Percentiles rank a stretch among this genome's conserved stretches.
Conservation (phyloP, 2,113 vertebrate genomes). For the Zosterops japonicus region DNA sequence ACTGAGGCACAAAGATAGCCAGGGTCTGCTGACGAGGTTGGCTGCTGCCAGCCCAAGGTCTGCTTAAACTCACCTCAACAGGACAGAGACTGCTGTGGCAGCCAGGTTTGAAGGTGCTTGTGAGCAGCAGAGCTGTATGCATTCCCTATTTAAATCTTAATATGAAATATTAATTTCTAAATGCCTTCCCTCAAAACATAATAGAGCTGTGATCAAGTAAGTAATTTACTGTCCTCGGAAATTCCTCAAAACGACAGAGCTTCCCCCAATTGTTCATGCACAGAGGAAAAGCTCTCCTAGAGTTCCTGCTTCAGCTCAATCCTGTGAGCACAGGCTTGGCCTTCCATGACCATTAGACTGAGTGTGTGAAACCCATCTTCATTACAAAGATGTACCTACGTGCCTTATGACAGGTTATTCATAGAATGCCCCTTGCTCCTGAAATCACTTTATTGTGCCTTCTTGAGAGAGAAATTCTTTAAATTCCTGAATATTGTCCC, state of each 20-base stretch:
- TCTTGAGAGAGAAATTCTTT: background rate
- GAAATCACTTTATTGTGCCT: background rate
- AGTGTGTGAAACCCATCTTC: constrained; percentile 48
- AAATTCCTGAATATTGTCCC: background rate
- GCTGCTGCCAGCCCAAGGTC: background rate
- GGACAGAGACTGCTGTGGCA: background rate
- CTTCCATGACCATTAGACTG: background rate
- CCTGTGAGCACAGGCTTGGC: background rate
- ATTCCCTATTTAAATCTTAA: constrained; percentile 40
- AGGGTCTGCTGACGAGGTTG: background rate
- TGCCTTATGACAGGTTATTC: constrained; percentile 8
- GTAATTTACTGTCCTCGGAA: constrained; percentile 72
- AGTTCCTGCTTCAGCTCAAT: constrained; percentile 47
- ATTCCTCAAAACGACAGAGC: constrained; percentile 67
- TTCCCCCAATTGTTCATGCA: constrained; percentile 78
- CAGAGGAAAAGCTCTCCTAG: constrained; percentile 59
- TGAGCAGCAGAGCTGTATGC: background rate
- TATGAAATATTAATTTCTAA: constrained; percentile 70
- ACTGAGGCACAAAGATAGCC: background rate
- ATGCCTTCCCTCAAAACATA: constrained; percentile 64
- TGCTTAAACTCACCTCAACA: background rate
- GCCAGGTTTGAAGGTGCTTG: background rate
- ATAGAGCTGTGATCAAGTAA: constrained; percentile 64
- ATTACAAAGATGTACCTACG: constrained; percentile 11
- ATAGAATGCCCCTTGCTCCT: background rate